These are phyloP conservation scores for Wiebesia pumilae DNA, from an alignment of 1,140 invertebrate genomes.

Conservation along the genomic window DNA sequence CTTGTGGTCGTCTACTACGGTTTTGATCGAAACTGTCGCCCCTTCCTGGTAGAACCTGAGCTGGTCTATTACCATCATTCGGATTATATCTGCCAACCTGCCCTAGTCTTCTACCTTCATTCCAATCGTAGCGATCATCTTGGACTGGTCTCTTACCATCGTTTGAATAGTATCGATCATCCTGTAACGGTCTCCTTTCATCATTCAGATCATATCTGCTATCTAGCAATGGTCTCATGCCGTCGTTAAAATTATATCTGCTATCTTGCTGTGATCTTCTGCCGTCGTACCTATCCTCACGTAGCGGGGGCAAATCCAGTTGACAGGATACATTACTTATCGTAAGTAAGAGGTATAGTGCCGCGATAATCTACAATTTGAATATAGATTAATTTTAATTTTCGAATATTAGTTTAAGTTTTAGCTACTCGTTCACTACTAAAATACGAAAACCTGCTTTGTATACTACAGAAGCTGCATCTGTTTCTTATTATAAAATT, in stretches of 20 bases:
- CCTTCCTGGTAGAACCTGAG: not conserved
- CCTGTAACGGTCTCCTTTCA: not conserved
- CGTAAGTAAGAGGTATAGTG: slow-evolving; percentile 55
- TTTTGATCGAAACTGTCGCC: slow-evolving; percentile 53
- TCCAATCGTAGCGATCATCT: slow-evolving; percentile 9
- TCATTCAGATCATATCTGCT: not conserved
- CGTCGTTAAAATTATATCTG: not conserved
- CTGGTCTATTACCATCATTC: slow-evolving; percentile 56
- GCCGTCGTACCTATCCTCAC: slow-evolving; percentile 54
- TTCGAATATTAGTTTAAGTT: not conserved
- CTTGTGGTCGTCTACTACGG: slow-evolving; percentile 44
- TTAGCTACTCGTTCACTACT: not conserved
- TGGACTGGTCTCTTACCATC: not conserved
- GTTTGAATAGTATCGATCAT: slow-evolving; percentile 4
- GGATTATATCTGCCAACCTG: slow-evolving; percentile 26
- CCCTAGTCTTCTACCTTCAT: not conserved
- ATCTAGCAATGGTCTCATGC: not conserved
- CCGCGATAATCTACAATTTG: slow-evolving; percentile 55
- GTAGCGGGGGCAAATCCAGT: slow-evolving; percentile 67
- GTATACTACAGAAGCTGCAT: no score
- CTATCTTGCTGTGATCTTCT: slow-evolving; percentile 21
- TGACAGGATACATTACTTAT: slow-evolving; percentile 60
- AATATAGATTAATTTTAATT: not conserved
- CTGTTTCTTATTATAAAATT: no score
- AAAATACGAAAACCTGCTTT: not conserved